Base-by-base conservation (phyloP, 2,888 invertebrate genomes). In the Xestia xanthographa region DNA sequence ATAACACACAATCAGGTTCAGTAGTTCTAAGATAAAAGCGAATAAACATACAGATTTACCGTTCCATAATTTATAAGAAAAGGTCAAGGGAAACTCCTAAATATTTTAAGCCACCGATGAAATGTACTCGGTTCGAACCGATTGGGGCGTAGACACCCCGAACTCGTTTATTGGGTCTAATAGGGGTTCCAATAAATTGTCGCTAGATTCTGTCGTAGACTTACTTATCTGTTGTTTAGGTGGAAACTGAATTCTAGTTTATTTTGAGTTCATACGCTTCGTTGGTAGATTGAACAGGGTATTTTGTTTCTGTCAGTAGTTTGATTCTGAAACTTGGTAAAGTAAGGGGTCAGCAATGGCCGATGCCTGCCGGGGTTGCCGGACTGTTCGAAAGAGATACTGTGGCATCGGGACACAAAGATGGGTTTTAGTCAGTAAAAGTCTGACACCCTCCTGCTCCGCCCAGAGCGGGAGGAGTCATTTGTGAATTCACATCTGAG, bases 101-200 rank as follows among this genome's bases (percentile, higher is more conserved):
- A 87, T 86, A 84, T 84, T 86, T 80, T 65, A 83, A 79, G 68
- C 58, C 53, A 71, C 79, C 70, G 74, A 85, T 86, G 75, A 86
- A 85, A 82, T 83, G 83, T 80, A 75, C 77, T 72, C 50, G 48
- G 71, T 63, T 72, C 48, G 69, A 74, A 83, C 80, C 74, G 88
- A 83, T 80, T 68, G 68, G 70, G 63, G 66, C 72, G 79, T 65
- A 71, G 77, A 72, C 66, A 79, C 70, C 62, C 60, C 56, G 26
- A 75, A 72, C 43, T 70, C 71, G 73, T 75, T 84, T 84, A 72
- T 75, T 81, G 56, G 76, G 66, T 65, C 75, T 84, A 73, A 80
- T 81, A 70, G 66, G 43, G 82, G 62, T 75, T 26, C 48, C 43
- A 68, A 76, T 80, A 77, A 65, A 85, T 77, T 77, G 63, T 38